Conservation (phyloP, 2,797 vertebrate species). For the Lithobates sylvaticus region DNA sequence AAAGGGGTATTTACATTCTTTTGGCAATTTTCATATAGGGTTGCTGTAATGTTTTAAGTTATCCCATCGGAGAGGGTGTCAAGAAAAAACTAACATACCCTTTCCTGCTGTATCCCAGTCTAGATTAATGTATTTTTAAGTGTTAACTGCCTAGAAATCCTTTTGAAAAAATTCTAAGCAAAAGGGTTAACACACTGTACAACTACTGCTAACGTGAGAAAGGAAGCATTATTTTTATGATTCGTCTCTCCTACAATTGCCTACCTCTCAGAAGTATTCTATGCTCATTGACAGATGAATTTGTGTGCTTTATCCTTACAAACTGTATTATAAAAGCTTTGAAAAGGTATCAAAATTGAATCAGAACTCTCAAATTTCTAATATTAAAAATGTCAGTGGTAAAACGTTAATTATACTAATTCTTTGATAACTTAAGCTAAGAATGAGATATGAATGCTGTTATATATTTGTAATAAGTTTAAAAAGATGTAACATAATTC, state of each 20-base stretch:
- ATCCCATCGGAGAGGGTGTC: too few species aligned
- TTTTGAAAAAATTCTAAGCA: background rate
- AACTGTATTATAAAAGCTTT: background rate
- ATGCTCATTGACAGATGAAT: background rate
- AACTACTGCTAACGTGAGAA: background rate
- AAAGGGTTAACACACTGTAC: background rate
- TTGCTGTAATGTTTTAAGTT: too few species aligned
- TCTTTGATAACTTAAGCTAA: background rate
- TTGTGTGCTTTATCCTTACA: background rate
- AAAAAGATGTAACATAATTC: conserved; percentile 13
- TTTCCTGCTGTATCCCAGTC: background rate
- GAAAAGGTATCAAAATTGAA: background rate
- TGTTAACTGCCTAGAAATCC: background rate
- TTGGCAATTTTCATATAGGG: too few species aligned
- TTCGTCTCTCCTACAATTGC: background rate
- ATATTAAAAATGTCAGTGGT: background rate
- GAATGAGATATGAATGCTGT: conserved; percentile 13
- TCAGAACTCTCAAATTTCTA: background rate
- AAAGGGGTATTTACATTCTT: too few species aligned
- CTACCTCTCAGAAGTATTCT: conserved; percentile 17
- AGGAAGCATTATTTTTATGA: background rate
- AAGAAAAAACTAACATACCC: too few species aligned
- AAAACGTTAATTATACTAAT: conserved; percentile 2
- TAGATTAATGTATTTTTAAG: background rate
- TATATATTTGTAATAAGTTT: conserved; percentile 50